phyloP scores from a whole-genome alignment of 2,888 invertebrate species.

The Dolichomitus sp. region DNA sequence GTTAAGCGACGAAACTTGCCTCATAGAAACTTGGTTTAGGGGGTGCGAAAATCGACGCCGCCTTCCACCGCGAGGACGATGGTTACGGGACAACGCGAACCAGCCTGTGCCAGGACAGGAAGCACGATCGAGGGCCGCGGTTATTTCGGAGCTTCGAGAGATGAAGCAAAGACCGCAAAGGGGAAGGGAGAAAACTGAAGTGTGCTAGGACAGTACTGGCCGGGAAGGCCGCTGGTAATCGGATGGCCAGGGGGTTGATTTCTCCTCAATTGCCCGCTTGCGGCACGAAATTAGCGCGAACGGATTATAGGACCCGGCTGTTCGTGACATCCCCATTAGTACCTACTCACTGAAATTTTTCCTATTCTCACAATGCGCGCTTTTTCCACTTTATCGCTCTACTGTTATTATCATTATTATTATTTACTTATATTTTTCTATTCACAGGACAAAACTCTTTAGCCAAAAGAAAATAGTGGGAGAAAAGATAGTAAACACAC shows the following conservation, averaged over 20 bases:
- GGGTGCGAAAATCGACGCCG: conserved; percentile 54
- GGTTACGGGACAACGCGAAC: conserved; percentile 35
- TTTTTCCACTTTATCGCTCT: conserved; percentile 11
- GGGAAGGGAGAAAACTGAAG: conserved; percentile 35
- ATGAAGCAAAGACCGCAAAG: conserved; percentile 53
- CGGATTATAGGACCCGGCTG: conserved; percentile 75
- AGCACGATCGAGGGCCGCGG: conserved; percentile 52
- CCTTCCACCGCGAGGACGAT: conserved; percentile 22
- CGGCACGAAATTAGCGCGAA: conserved; percentile 76
- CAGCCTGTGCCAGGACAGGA: conserved; percentile 53
- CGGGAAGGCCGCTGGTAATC: conserved; percentile 14
- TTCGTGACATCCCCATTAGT: conserved; percentile 75
- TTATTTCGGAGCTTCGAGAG: conserved; percentile 62
- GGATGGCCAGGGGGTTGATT: conserved; percentile 52
- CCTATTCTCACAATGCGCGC: conserved; percentile 1
- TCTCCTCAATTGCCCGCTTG: conserved; percentile 41
- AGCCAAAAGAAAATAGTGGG: no score
- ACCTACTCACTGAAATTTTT: conserved; percentile 45
- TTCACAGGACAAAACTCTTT: neutral
- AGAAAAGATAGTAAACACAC: no score
- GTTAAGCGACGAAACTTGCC: conserved; percentile 63
- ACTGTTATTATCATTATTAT: neutral
- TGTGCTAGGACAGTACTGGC: conserved; percentile 35
- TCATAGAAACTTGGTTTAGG: conserved; percentile 61
- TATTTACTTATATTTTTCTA: neutral